Conservation (phyloP, 2,113 vertebrate genomes). For the Mormoops blainvillei region DNA sequence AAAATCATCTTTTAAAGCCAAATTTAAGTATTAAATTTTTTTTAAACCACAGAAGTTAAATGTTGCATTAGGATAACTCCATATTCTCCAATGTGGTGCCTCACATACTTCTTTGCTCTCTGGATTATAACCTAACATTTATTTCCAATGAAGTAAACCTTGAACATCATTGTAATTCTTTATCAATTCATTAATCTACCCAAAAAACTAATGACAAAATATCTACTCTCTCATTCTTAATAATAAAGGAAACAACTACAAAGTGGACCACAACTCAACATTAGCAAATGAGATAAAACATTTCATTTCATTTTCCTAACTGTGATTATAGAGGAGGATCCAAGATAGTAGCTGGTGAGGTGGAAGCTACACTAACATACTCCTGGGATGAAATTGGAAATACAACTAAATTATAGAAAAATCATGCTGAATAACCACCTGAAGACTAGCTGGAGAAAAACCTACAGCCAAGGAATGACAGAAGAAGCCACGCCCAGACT, state of each 20-base stretch:
- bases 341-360: too few relatives aligned
- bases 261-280: background rate
- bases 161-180: background rate
- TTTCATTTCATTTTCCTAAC: background rate
- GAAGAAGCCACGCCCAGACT: too few relatives aligned
- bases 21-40: background rate
- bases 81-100: background rate
- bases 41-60: background rate
- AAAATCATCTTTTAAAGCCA: background rate
- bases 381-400: too few relatives aligned
- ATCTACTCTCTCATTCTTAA: background rate
- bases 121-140: background rate
- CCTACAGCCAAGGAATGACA: too few relatives aligned
- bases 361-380: too few relatives aligned
- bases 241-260: background rate
- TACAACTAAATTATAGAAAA: too few relatives aligned
- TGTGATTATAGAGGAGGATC: too few relatives aligned
- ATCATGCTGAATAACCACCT: too few relatives aligned
- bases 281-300: background rate
- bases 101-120: background rate
- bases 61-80: background rate
- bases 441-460: too few relatives aligned
- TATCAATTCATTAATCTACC: background rate
- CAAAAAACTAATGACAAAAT: background rate
- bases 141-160: background rate